Evolutionary conservation across 2,113 vertebrate species (phyloP).

Genomic region (Hippocampus abdominalis): DNA sequence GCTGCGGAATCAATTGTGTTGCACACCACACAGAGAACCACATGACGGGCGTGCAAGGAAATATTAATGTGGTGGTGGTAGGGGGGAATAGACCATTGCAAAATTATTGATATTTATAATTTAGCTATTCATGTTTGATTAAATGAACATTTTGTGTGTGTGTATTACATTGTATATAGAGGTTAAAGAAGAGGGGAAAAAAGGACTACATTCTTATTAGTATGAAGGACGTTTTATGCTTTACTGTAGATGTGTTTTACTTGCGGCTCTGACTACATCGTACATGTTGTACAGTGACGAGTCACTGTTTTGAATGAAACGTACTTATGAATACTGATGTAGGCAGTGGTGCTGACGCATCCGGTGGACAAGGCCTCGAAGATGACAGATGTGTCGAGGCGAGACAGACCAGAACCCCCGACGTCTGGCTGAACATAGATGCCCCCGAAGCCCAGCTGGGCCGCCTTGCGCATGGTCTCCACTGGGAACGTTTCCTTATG

Average conservation of each 20-base stretch:
- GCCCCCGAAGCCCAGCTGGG: conserved; percentile 89
- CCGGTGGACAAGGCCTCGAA: conserved; percentile 96
- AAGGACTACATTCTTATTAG: too few species aligned
- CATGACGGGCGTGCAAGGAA: too few species aligned
- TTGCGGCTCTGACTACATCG: too few species aligned
- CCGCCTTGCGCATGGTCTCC: conserved; percentile 84
- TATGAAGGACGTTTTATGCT: too few species aligned
- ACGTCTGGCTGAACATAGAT: conserved; percentile 86
- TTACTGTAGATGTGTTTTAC: too few species aligned
- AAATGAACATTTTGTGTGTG: too few species aligned
- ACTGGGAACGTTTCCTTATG: conserved; percentile 89
- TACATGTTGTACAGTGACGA: neutral
- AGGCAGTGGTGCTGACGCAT: conserved; percentile 93
- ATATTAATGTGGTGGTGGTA: too few species aligned
- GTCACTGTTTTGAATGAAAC: conserved; percentile 18
- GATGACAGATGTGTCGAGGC: conserved; percentile 89
- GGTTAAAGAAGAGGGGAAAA: too few species aligned
- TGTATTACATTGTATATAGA: too few species aligned
- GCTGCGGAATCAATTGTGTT: too few species aligned
- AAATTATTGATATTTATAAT: neutral
- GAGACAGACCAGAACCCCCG: conserved; percentile 90
- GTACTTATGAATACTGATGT: conserved; percentile 98
- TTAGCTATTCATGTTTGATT: neutral
- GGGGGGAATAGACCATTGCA: neutral
- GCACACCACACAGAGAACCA: too few species aligned